A percentile compares a stretch with the other conserved stretches of the same genome.
Evolutionary conservation across 2,888 invertebrate genomes (phyloP).

Genomic region (Agriopis marginaria): DNA sequence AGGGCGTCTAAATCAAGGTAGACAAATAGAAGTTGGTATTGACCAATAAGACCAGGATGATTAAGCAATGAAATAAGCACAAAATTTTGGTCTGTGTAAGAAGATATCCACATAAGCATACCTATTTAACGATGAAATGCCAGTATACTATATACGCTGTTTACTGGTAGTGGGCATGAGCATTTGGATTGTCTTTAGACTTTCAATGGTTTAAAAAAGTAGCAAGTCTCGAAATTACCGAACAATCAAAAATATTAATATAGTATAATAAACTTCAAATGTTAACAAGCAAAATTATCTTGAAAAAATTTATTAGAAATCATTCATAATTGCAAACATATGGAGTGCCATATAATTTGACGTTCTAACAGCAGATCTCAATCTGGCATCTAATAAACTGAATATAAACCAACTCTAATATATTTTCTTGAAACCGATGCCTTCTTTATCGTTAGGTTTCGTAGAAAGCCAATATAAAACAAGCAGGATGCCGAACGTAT

Average conservation of each 20-base stretch:
- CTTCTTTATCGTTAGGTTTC: constrained; percentile 33
- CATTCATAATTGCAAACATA: neutral
- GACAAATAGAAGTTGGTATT: constrained; percentile 47
- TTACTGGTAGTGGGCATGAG: no score
- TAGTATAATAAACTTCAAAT: no score
- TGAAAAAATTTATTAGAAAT: neutral
- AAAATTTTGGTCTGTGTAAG: neutral
- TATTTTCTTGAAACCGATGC: constrained; percentile 29
- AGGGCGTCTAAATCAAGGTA: constrained; percentile 69
- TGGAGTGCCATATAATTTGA: neutral
- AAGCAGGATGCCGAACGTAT: constrained; percentile 19
- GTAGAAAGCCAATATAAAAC: constrained; percentile 30
- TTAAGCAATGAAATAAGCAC: constrained; percentile 3
- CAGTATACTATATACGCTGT: no score
- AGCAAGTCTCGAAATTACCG: no score
- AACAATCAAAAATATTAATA: no score
- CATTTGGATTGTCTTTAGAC: no score
- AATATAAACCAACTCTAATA: constrained; percentile 28
- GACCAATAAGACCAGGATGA: neutral
- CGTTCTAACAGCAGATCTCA: constrained; percentile 7
- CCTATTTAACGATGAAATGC: no score
- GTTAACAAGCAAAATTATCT: no score
- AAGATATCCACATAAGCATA: no score
- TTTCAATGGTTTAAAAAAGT: no score
- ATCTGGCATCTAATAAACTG: constrained; percentile 31